Percentiles rank a stretch among this genome's conserved stretches.
These are phyloP conservation scores for Spodoptera litura DNA, from an alignment of 1,140 invertebrate species.

Conservation along the genomic window DNA sequence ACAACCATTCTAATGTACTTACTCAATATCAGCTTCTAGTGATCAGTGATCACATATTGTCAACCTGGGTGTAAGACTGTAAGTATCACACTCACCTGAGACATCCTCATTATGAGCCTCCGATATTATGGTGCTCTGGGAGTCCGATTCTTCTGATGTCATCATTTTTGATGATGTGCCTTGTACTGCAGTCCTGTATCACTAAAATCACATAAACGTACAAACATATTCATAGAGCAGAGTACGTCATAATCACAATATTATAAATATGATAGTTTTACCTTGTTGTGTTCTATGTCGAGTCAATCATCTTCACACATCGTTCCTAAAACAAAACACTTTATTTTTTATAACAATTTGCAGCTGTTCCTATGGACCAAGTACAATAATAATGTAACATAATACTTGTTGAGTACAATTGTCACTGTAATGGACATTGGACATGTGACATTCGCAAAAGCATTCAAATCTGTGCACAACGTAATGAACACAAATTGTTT, in stretches of 20 bases:
- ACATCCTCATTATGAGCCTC: conserved; percentile 76
- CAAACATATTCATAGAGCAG: not conserved
- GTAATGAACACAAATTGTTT: too few species aligned
- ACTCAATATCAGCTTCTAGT: too few species aligned
- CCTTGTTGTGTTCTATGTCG: conserved; percentile 4
- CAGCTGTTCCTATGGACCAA: not conserved
- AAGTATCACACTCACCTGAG: conserved; percentile 61
- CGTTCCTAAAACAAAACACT: conserved; percentile 43
- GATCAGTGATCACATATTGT: too few species aligned
- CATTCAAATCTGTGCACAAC: not conserved
- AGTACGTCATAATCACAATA: not conserved
- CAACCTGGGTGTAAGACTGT: too few species aligned
- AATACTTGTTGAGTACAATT: not conserved
- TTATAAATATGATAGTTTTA: not conserved
- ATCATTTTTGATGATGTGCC: conserved; percentile 64
- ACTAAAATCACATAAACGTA: conserved; percentile 17
- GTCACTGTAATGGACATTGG: not conserved
- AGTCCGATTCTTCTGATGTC: conserved; percentile 76
- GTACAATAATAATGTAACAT: not conserved
- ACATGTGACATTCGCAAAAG: conserved; percentile 14
- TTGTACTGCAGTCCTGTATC: conserved; percentile 16
- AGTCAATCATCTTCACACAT: conserved; percentile 27
- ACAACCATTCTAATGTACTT: too few species aligned
- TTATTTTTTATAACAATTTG: conserved; percentile 11
- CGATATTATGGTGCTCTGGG: conserved; percentile 71